A percentile compares a stretch with the other conserved stretches of the same genome.
Evolutionary conservation across 1,140 invertebrate genomes (phyloP).

Genomic region (Gryllus bimaculatus): DNA sequence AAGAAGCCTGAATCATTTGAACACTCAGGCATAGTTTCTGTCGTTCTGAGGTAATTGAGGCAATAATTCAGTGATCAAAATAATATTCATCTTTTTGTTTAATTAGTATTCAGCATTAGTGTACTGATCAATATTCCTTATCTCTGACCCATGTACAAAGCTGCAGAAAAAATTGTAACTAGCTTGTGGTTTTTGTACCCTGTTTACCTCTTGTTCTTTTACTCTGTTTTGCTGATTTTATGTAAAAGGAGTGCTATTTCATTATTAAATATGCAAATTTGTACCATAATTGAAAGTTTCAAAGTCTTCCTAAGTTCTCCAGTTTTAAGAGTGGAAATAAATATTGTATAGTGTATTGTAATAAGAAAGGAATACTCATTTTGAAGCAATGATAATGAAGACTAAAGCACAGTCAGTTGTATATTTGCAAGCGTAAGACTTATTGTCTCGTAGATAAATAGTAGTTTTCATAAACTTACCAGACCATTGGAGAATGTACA

Average conservation of each 20-base stretch:
- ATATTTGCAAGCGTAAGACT: neutral
- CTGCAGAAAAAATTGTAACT: no score
- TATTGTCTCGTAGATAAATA: neutral
- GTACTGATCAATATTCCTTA: no score
- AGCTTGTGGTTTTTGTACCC: no score
- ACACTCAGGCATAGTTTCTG: no score
- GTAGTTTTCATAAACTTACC: neutral
- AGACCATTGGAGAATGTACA: conserved; percentile 11
- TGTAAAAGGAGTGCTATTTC: neutral
- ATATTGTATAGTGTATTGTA: neutral
- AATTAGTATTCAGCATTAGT: no score
- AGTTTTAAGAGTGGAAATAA: neutral
- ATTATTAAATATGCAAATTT: neutral
- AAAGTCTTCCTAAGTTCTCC: neutral
- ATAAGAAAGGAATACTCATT: neutral
- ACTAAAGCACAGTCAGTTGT: neutral
- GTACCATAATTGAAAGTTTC: neutral
- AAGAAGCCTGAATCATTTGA: no score
- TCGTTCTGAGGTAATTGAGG: no score
- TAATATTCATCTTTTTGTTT: no score
- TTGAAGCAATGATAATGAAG: neutral
- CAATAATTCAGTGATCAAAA: no score
- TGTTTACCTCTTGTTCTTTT: no score
- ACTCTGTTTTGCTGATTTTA: no score
- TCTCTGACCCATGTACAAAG: no score